A percentile compares a stretch with the other conserved stretches of the same genome.
Conservation (phyloP, 2,113 vertebrate species). For the Lates calcarifer region DNA sequence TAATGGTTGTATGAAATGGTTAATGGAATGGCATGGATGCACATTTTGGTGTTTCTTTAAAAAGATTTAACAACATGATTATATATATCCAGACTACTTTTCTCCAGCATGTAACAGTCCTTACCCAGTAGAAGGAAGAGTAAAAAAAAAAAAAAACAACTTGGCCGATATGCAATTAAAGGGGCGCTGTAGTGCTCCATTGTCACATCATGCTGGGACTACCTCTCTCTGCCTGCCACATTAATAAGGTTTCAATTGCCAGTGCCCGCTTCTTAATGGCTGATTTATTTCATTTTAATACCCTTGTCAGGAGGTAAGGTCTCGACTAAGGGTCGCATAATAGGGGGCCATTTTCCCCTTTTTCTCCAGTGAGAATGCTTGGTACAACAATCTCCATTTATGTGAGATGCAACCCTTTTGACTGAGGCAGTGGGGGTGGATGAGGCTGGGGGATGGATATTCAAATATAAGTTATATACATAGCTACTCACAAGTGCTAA, state of each 20-base stretch:
- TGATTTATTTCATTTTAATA: constrained; percentile 90
- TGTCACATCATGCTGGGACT: constrained; percentile 77
- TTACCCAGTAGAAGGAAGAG: constrained; percentile 59
- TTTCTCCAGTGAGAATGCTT: constrained; percentile 77
- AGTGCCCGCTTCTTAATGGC: constrained; percentile 83
- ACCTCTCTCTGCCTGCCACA: constrained; percentile 72
- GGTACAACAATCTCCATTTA: constrained; percentile 79
- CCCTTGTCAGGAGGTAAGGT: constrained; percentile 84
- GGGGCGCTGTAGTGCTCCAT: constrained; percentile 66
- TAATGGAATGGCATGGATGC: background rate
- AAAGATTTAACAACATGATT: constrained; percentile 2
- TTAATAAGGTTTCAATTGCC: constrained; percentile 87
- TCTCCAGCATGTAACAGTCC: constrained; percentile 64
- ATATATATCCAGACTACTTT: constrained; percentile 15
- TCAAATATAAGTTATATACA: constrained; percentile 35
- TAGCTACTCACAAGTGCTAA: constrained; percentile 34
- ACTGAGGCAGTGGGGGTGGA: constrained; percentile 44
- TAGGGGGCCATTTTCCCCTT: constrained; percentile 72
- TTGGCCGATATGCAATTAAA: constrained; percentile 79
- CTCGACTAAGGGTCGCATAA: constrained; percentile 76
- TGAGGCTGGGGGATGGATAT: constrained; percentile 46
- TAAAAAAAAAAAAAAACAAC: constrained; percentile 73
- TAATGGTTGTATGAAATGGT: constrained; percentile 25
- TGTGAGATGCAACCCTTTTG: constrained; percentile 67
- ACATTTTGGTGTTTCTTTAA: background rate